Evolutionary conservation across 2,797 vertebrate species (phyloP), one percentile per base, ranked within the genome.

Genomic region (Cryptoblepharus egeriae): DNA sequence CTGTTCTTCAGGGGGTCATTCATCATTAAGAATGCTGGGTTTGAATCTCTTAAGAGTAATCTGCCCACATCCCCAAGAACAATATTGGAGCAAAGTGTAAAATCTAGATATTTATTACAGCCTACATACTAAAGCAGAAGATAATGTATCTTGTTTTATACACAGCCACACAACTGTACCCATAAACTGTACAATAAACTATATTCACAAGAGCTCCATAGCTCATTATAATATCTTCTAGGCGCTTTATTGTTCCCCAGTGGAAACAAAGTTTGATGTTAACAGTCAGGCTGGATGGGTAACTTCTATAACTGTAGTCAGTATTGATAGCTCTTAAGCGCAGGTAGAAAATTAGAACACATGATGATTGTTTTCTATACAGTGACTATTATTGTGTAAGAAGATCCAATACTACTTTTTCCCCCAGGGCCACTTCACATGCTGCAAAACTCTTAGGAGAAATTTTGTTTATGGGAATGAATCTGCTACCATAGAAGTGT

Each of bases 161-260:
- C 77, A 49, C 57, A 72, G 75, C 6, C 8, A 9, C 76, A 45
- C 30, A 79, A 87, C 15, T 77, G 82, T 77, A 39, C 61, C 4
- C 22, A 32, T 73, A 73, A 37, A 86, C 18, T 75, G 80, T 3
- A 35, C 20, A 80, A 18, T 88, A 90, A 90, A 85, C 85, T 91
- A 87, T 73, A 60, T 32, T 22, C 75, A 72, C 86, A 76, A 80
- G 73, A 80, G 16, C 64, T 42, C 15, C 78, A 28, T 85, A 71
- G 79, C 65, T 89, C 89, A 88, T 93, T 91, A 90, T 85, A 77
- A 88, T 74, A 2, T 75, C 26, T n/a, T 89, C 0, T 0, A 85
- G 71, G 45, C 45, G 83, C 84, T 92, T 85, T 92, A 86, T 58
- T 39, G 76, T 13, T 92, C 81, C 73, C 60, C 75, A 22, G n/a